phyloP scores from a whole-genome alignment of 2,888 invertebrate species.

The Dendrolimus pini region DNA sequence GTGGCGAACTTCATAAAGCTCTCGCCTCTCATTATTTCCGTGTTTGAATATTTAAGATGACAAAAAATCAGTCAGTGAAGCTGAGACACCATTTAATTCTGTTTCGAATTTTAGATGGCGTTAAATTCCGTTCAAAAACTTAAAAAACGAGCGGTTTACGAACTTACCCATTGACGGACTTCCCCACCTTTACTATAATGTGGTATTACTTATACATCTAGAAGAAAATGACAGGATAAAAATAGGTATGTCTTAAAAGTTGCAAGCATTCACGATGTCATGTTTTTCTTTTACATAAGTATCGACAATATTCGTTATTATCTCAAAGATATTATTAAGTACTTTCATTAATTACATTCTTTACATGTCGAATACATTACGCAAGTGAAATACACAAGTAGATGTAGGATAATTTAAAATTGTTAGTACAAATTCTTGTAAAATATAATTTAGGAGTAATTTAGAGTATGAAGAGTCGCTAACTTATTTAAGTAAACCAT shows the following conservation, averaged over 20 bases:
- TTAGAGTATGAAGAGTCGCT: constrained; percentile 55
- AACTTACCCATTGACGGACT: no score
- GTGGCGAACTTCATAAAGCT: no score
- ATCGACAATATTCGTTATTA: constrained; percentile 18
- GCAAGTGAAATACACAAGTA: constrained; percentile 32
- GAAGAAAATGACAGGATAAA: constrained; percentile 58
- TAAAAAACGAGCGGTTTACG: no score
- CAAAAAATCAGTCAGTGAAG: no score
- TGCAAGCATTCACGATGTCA: constrained; percentile 50
- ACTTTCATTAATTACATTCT: constrained; percentile 32
- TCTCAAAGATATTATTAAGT: constrained; percentile 27
- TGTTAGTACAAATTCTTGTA: constrained; percentile 55
- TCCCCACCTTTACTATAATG: no score
- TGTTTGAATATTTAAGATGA: no score
- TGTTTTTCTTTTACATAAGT: constrained; percentile 26
- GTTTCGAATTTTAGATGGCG: no score
- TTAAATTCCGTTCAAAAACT: no score
- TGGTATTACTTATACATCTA: constrained; percentile 23
- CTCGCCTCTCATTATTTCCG: no score
- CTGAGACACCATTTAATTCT: no score
- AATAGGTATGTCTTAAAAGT: constrained; percentile 45
- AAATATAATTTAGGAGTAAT: constrained; percentile 34
- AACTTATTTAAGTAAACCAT: constrained; percentile 76
- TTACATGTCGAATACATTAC: constrained; percentile 14
- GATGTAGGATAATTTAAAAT: constrained; percentile 24